Evolutionary conservation across 2,797 vertebrate species (phyloP).

Genomic region (Lagorchestes hirsutus): DNA sequence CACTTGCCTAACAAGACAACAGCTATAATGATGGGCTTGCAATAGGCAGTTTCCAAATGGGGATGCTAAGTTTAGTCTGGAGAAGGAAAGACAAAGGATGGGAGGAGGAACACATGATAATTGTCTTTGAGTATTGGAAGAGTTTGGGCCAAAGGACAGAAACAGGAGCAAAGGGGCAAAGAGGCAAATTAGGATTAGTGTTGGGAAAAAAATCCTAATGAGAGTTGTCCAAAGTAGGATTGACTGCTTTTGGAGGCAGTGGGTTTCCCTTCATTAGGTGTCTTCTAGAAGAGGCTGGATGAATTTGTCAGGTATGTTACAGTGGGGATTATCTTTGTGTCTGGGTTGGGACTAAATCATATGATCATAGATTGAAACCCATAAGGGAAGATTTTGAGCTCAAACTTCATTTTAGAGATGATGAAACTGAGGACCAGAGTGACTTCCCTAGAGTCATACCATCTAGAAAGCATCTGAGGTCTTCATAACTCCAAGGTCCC

Average conservation of each 20-base stretch:
- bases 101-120: not conserved
- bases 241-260: no score
- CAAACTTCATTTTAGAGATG: not conserved
- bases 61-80: not conserved
- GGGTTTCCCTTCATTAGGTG: not conserved
- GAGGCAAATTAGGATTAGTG: not conserved
- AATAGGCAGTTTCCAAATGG: not conserved
- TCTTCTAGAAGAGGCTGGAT: not conserved
- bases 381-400: not conserved
- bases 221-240: not conserved
- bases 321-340: not conserved
- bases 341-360: not conserved
- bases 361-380: not conserved
- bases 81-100: not conserved
- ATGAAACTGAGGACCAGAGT: not conserved
- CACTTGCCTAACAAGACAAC: not conserved
- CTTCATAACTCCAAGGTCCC: not conserved
- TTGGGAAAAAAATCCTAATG: not conserved
- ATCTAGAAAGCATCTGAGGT: not conserved
- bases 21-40: not conserved
- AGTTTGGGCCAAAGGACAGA: not conserved
- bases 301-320: not conserved
- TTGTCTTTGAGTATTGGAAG: not conserved
- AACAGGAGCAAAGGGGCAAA: not conserved
- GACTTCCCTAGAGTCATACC: not conserved